Conservation (phyloP, 2,113 vertebrate species). For the Chaenogobius annularis region DNA sequence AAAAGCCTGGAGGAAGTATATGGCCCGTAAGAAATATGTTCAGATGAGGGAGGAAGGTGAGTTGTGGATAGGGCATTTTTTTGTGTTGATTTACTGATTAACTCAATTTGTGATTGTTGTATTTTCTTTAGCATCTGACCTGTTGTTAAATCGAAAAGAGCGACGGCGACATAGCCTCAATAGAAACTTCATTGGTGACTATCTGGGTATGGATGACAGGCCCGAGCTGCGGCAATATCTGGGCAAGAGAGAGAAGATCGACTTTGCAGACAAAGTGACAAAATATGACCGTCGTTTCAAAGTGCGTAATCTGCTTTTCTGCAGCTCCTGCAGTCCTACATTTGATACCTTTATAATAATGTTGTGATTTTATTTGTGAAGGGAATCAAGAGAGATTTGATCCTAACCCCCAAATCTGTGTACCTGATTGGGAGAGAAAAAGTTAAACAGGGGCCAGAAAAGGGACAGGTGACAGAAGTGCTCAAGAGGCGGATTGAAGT, state of each 20-base stretch:
- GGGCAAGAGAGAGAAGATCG: slow-evolving; percentile 93
- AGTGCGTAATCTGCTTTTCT: slow-evolving; percentile 69
- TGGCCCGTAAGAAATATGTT: slow-evolving; percentile 91
- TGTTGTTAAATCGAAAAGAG: slow-evolving; percentile 93
- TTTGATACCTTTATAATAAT: neutral
- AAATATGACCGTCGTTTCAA: slow-evolving; percentile 95
- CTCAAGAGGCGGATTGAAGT: slow-evolving; percentile 89
- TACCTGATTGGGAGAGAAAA: slow-evolving; percentile 96
- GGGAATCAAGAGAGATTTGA: slow-evolving; percentile 91
- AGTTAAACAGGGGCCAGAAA: slow-evolving; percentile 92
- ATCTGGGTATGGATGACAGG: slow-evolving; percentile 94
- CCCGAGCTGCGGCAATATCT: slow-evolving; percentile 94
- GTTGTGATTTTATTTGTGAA: slow-evolving; percentile 50
- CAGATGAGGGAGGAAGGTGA: slow-evolving; percentile 98
- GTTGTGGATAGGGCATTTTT: neutral
- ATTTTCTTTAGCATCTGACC: slow-evolving; percentile 84
- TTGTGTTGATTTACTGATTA: neutral
- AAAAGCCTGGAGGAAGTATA: slow-evolving; percentile 90
- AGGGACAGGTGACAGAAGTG: slow-evolving; percentile 92
- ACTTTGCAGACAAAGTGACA: slow-evolving; percentile 92
- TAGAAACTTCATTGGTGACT: slow-evolving; percentile 96
- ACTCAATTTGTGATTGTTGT: slow-evolving; percentile 1
- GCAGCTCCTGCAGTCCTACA: neutral
- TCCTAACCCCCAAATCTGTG: slow-evolving; percentile 91
- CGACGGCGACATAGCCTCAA: slow-evolving; percentile 94